A percentile compares a stretch with the other conserved stretches of the same genome.
Evolutionary conservation across 1,140 invertebrate genomes (phyloP).

Genomic region (Brachionus calyciflorus): DNA sequence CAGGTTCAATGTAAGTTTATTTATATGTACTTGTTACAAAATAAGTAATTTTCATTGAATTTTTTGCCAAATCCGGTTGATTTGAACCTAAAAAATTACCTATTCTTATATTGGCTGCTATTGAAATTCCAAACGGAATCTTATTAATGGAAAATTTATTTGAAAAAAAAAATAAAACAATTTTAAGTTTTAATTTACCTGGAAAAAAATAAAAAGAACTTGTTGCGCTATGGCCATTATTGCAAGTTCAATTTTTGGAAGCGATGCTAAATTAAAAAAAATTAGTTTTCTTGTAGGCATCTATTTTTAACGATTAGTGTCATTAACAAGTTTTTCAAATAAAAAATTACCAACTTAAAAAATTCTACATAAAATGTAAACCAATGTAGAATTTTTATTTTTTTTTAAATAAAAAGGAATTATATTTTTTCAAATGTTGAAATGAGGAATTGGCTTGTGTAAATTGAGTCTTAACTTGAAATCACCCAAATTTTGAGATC

Average conservation of each 20-base stretch:
- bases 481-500: no score
- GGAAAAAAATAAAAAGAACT: conserved; percentile 16
- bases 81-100: conserved; percentile 40
- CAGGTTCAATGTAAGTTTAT: background rate
- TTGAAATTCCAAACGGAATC: conserved; percentile 23
- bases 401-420: no score
- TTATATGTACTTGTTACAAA: background rate
- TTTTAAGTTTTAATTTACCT: background rate
- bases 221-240: conserved; percentile 31
- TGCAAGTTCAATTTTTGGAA: background rate
- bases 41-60: background rate
- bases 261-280: background rate
- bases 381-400: no score
- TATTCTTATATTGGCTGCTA: conserved; percentile 35
- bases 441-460: no score
- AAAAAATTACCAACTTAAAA: no score
- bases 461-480: no score
- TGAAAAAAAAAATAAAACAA: background rate
- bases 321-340: no score
- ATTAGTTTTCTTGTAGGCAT: background rate
- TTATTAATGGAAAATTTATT: background rate
- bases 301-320: background rate
- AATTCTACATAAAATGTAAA: no score
- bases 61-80: conserved; percentile 6
- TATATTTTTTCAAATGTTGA: no score